phyloP scores from a whole-genome alignment of 2,888 invertebrate species.

The Chloroclysta siterata region DNA sequence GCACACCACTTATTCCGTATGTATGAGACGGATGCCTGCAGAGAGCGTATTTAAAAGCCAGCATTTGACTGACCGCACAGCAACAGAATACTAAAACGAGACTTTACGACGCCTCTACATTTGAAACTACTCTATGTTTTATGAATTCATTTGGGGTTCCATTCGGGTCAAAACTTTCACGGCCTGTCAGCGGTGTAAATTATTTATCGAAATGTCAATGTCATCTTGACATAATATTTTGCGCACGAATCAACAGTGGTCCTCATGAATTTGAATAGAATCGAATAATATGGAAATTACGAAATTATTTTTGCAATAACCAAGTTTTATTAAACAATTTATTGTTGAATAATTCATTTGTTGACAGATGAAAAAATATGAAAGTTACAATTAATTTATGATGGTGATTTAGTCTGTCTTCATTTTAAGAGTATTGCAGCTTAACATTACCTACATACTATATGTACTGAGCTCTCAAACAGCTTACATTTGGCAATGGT shows the following conservation, averaged over 20 bases:
- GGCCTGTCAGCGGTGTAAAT: slow-evolving; percentile 17
- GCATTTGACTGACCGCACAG: slow-evolving; percentile 68
- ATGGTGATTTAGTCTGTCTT: no score
- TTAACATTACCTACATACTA: no score
- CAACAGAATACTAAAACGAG: slow-evolving; percentile 60
- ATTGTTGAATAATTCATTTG: no score
- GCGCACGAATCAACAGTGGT: slow-evolving; percentile 1
- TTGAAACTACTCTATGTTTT: slow-evolving; percentile 41
- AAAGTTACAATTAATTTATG: no score
- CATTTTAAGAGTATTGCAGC: no score
- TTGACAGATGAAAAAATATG: no score
- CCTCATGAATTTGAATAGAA: background rate
- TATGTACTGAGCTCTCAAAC: no score
- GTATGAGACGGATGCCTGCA: slow-evolving; percentile 69
- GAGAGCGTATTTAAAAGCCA: slow-evolving; percentile 71
- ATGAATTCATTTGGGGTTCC: slow-evolving; percentile 28
- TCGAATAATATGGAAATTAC: background rate
- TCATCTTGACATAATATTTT: background rate
- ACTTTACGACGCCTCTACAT: slow-evolving; percentile 45
- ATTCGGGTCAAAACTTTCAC: slow-evolving; percentile 25
- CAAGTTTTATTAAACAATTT: no score
- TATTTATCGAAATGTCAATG: slow-evolving; percentile 9
- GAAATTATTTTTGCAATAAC: no score
- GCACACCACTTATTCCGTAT: slow-evolving; percentile 69
- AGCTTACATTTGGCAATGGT: no score